Conservation (phyloP, 2,113 vertebrate species). For the Lepisosteus oculatus region DNA sequence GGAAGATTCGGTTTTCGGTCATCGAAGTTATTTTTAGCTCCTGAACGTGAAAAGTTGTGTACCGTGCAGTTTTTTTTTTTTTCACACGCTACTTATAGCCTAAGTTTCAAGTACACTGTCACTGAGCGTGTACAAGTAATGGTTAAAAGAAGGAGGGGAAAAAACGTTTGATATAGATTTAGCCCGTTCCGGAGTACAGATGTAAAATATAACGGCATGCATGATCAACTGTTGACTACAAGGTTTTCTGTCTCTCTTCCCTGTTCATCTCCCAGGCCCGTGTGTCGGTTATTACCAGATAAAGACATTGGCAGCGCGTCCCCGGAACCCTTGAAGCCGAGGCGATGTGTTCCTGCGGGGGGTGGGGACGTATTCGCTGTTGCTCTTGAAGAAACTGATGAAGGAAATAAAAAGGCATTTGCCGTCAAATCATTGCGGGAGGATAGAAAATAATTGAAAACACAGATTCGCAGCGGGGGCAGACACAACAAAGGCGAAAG, state of each 20-base stretch:
- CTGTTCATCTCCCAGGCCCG: conserved; percentile 14
- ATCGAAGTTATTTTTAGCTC: no score
- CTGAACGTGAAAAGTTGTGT: no score
- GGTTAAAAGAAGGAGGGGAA: no score
- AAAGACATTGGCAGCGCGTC: not conserved
- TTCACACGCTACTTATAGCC: no score
- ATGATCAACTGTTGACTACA: no score
- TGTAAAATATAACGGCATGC: no score
- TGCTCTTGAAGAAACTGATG: conserved; percentile 51
- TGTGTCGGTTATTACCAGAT: not conserved
- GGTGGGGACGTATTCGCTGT: conserved; percentile 39
- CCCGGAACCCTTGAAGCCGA: conserved; percentile 33
- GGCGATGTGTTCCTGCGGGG: conserved; percentile 25
- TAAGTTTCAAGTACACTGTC: no score
- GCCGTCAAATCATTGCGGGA: conserved; percentile 5
- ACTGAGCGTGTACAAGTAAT: no score
- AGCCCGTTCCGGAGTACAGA: no score
- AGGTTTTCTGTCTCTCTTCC: conserved; percentile 8
- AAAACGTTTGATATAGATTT: no score
- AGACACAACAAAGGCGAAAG: conserved; percentile 29
- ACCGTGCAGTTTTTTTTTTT: no score
- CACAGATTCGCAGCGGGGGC: not conserved
- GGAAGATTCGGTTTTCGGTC: no score
- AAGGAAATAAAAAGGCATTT: conserved; percentile 48
- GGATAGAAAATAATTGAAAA: conserved; percentile 20